phyloP scores from a whole-genome alignment of 2,113 vertebrate genomes.

The Amblyornis subalaris region DNA sequence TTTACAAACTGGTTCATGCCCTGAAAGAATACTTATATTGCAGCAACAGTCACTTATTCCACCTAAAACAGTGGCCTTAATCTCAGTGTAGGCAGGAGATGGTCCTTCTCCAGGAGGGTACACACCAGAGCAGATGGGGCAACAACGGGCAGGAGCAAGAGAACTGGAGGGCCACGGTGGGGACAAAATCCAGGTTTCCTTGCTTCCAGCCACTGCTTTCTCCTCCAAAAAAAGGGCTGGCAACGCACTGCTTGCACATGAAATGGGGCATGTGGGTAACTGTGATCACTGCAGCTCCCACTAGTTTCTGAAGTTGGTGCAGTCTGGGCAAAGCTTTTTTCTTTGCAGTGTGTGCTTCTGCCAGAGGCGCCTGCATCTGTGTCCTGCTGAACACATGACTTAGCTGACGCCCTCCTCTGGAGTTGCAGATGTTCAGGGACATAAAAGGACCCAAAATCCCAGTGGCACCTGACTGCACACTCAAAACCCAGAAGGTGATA shows the following conservation, averaged over 20 bases:
- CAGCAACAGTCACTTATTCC: background rate
- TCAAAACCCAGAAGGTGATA: background rate
- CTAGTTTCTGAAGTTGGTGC: background rate
- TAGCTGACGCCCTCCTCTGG: background rate
- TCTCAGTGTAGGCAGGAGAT: background rate
- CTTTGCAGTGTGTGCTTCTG: background rate
- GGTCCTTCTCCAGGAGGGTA: background rate
- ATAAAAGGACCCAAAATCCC: background rate
- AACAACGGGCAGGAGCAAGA: background rate
- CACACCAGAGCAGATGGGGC: fast-evolving
- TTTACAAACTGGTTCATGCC: background rate
- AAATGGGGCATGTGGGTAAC: background rate
- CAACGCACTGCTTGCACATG: background rate
- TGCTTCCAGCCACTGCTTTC: background rate
- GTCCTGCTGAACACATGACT: fast-evolving
- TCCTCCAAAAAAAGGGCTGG: background rate
- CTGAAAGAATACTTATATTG: background rate
- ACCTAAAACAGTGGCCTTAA: background rate
- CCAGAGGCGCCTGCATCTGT: background rate
- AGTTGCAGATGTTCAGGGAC: background rate
- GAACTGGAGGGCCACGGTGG: background rate
- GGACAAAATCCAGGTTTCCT: background rate
- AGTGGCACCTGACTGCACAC: background rate
- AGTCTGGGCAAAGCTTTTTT: background rate
- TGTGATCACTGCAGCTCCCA: fast-evolving